These are phyloP conservation scores for human DNA, from an alignment of 2,113 vertebrate species.

Conservation along the genomic window DNA sequence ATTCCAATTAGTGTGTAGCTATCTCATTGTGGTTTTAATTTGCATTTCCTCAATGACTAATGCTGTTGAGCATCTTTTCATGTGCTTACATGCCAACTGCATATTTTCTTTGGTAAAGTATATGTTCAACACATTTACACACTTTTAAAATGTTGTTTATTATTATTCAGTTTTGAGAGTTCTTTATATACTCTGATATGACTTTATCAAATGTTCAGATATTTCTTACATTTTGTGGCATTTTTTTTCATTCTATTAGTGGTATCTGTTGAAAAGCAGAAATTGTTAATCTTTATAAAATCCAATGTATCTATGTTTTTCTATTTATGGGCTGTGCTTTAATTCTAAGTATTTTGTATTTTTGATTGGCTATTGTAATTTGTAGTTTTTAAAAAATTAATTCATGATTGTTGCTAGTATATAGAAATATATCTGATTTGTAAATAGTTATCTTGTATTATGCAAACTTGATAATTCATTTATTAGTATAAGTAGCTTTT, in stretches of 20 bases:
- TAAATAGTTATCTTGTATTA: background rate
- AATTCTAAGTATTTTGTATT: background rate
- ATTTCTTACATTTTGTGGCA: background rate
- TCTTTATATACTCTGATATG: background rate
- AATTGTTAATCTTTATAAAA: constrained; percentile 5
- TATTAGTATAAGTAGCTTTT: background rate
- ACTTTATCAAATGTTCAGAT: background rate
- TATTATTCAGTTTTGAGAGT: background rate
- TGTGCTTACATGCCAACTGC: background rate
- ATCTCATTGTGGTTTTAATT: background rate
- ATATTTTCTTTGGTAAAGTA: background rate
- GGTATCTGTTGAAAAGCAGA: background rate
- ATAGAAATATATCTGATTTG: background rate
- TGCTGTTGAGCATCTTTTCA: background rate
- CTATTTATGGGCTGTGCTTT: background rate
- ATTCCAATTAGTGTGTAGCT: background rate
- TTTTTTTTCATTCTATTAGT: background rate
- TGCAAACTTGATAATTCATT: background rate
- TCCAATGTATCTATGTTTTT: background rate
- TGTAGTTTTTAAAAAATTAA: background rate
- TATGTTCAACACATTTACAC: background rate
- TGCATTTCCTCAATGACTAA: background rate
- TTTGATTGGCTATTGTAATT: background rate
- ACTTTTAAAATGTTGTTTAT: background rate
- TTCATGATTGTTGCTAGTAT: background rate